phyloP scores from a whole-genome alignment of 2,888 invertebrate genomes.

The Halictus ligatus region DNA sequence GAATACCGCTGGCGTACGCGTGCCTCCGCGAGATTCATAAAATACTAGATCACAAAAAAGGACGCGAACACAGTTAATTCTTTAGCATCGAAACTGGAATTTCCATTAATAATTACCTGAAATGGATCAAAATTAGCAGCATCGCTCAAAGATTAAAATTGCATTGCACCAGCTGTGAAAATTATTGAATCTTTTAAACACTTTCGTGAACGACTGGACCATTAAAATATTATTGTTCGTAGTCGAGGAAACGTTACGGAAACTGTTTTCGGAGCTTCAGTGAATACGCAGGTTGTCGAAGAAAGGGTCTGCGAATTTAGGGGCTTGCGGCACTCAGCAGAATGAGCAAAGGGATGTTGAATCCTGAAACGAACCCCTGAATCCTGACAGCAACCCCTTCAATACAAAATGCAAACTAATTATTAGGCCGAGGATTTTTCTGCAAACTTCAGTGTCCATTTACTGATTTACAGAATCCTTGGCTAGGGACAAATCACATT shows the following conservation, averaged over 20 bases:
- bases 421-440: neutral
- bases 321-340: neutral
- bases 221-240: neutral
- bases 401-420: neutral
- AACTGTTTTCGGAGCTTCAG: neutral
- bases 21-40: conserved; percentile 19
- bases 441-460: neutral
- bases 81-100: conserved; percentile 28
- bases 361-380: neutral
- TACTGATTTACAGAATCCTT: neutral
- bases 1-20: conserved; percentile 40
- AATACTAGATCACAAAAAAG: conserved; percentile 12
- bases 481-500: neutral
- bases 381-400: neutral
- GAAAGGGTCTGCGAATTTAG: neutral
- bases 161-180: neutral
- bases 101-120: conserved; percentile 45
- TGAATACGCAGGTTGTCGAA: neutral
- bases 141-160: neutral
- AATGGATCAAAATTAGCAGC: neutral
- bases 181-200: neutral
- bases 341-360: neutral
- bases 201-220: neutral
- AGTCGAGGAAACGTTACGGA: neutral
- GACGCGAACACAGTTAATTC: conserved; percentile 33